These are phyloP conservation scores for Ammospiza caudacuta DNA, from an alignment of 2,113 vertebrate species.

Conservation along the genomic window DNA sequence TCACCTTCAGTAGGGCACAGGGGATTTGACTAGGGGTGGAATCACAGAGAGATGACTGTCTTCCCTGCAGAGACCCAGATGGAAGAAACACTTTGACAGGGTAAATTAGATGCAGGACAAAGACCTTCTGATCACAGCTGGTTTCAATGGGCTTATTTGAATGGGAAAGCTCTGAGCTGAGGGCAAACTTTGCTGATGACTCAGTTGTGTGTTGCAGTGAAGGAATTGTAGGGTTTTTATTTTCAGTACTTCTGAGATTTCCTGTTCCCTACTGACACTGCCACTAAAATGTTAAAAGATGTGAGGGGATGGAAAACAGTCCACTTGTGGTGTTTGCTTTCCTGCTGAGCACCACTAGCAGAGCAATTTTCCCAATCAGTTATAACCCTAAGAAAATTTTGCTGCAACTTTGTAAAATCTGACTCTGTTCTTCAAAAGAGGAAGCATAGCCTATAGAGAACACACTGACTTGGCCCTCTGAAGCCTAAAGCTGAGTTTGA, in stretches of 20 bases:
- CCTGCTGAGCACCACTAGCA: neutral
- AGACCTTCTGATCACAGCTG: neutral
- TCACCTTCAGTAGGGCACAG: neutral
- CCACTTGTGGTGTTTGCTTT: neutral
- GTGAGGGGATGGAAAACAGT: neutral
- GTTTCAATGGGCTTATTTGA: constrained; percentile 4
- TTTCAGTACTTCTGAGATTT: neutral
- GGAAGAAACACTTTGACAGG: neutral
- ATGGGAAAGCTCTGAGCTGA: neutral
- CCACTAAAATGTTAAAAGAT: neutral
- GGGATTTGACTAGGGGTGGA: neutral
- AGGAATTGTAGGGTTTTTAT: neutral
- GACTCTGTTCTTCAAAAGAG: neutral
- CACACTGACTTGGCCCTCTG: neutral
- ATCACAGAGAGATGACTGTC: neutral
- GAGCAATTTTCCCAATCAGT: neutral
- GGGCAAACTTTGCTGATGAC: neutral
- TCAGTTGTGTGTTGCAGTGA: neutral
- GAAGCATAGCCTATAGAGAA: neutral
- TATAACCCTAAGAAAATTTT: neutral
- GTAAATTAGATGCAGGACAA: neutral
- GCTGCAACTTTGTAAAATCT: neutral
- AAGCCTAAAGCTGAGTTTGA: neutral
- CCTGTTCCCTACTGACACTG: neutral
- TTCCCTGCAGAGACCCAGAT: neutral